Percentiles rank a stretch among this genome's conserved stretches.
Evolutionary conservation across 2,888 invertebrate species (phyloP).

Genomic region (Scotopteryx bipunctaria): DNA sequence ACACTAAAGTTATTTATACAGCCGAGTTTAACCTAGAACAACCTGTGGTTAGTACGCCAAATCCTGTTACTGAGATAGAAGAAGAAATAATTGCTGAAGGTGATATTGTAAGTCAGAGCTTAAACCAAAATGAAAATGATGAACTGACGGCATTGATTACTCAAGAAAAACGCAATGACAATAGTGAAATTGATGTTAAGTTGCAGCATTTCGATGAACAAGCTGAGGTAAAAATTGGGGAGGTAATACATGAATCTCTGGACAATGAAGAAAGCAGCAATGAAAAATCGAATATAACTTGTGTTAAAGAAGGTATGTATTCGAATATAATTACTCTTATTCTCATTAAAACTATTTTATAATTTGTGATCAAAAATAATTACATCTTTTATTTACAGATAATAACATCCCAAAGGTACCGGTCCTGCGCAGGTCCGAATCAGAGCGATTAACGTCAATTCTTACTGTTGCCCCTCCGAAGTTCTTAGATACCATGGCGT

Average conservation of each 20-base stretch:
- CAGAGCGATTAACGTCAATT: conserved; percentile 67
- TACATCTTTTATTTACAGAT: conserved; percentile 53
- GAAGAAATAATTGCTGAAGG: conserved; percentile 66
- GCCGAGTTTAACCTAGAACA: conserved; percentile 74
- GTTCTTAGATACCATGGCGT: conserved; percentile 93
- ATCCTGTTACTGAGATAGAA: conserved; percentile 50
- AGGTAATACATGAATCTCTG: conserved; percentile 31
- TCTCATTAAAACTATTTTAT: background rate
- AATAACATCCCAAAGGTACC: conserved; percentile 72
- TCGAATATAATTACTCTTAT: background rate
- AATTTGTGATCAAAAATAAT: background rate
- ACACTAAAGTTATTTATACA: conserved; percentile 77
- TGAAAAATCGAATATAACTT: conserved; percentile 16
- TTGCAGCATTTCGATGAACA: conserved; percentile 28
- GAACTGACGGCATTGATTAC: conserved; percentile 51
- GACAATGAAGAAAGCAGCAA: conserved; percentile 34
- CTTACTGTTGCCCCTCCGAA: conserved; percentile 79
- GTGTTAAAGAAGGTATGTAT: conserved; percentile 48
- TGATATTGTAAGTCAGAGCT: conserved; percentile 69
- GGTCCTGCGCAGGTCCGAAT: conserved; percentile 74
- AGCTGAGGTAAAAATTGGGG: conserved; percentile 44
- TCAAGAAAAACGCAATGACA: conserved; percentile 44
- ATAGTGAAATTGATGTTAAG: conserved; percentile 42
- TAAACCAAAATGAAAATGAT: conserved; percentile 45
- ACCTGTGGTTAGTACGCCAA: conserved; percentile 48